phyloP scores from a whole-genome alignment of 2,888 invertebrate species.

The Pseudococcus longispinus region DNA sequence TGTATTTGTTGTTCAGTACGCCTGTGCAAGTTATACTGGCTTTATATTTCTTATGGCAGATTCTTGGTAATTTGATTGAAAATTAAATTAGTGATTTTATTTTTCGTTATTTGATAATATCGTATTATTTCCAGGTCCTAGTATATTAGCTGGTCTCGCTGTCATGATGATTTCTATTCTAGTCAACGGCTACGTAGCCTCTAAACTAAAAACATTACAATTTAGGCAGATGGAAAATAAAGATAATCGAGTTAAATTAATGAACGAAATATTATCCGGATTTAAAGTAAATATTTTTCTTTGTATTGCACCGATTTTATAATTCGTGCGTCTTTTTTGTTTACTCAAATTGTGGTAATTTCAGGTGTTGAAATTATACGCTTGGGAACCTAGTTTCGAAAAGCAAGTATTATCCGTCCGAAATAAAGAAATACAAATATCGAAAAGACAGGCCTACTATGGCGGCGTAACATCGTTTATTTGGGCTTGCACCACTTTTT shows the following conservation, averaged over 20 bases:
- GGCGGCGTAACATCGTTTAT: conserved; percentile 67
- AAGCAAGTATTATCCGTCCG: conserved; percentile 68
- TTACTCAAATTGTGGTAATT: not conserved
- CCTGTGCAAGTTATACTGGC: conserved; percentile 68
- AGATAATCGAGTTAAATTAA: conserved; percentile 66
- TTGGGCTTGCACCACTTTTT: conserved; percentile 71
- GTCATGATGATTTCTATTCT: conserved; percentile 67
- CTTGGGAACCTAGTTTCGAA: conserved; percentile 70
- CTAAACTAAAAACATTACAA: conserved; percentile 64
- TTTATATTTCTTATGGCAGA: conserved; percentile 66
- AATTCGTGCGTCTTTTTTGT: not conserved
- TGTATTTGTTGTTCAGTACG: conserved; percentile 66
- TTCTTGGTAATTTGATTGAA: conserved; percentile 61
- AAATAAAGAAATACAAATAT: conserved; percentile 67
- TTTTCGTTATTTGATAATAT: not conserved
- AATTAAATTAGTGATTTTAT: too few relatives aligned
- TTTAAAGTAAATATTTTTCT: conserved; percentile 58
- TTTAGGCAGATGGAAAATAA: conserved; percentile 67
- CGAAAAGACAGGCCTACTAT: conserved; percentile 68
- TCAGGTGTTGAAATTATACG: conserved; percentile 69
- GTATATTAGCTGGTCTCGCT: conserved; percentile 69
- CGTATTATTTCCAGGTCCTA: conserved; percentile 64
- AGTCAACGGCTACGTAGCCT: conserved; percentile 64
- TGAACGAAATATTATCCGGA: conserved; percentile 60
- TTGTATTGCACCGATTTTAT: not conserved